These are phyloP conservation scores for Porphyrio hochstetteri DNA, from an alignment of 2,113 vertebrate species.

Conservation along the genomic window DNA sequence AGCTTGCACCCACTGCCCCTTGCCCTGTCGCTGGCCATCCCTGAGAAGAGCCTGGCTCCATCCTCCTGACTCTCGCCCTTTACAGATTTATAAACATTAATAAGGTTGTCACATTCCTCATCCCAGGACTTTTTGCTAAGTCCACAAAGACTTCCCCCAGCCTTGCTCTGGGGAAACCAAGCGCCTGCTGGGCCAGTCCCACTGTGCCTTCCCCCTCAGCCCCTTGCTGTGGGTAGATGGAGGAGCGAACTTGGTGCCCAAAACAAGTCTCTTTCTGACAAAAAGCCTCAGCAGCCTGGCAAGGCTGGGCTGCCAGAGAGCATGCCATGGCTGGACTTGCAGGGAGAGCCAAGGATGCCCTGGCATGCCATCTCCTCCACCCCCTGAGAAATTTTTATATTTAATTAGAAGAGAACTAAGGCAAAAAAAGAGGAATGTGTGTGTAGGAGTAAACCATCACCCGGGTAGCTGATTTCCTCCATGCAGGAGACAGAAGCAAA, in stretches of 20 bases:
- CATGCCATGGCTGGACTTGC: not conserved
- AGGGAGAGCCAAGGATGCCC: not conserved
- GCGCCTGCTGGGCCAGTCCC: not conserved
- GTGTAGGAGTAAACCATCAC: not conserved
- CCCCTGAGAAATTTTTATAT: not conserved
- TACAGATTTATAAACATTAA: too few relatives aligned
- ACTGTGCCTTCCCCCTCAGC: not conserved
- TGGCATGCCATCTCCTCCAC: not conserved
- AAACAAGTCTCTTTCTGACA: not conserved
- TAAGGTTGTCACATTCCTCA: not conserved
- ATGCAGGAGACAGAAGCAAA: conserved; percentile 28
- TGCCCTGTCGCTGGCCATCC: too few relatives aligned
- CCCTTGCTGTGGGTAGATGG: not conserved
- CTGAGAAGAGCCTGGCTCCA: too few relatives aligned
- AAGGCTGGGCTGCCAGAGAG: not conserved
- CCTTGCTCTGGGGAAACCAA: not conserved
- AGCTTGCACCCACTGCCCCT: too few relatives aligned
- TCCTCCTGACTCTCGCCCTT: too few relatives aligned
- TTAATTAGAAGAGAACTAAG: conserved; percentile 38
- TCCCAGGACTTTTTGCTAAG: not conserved
- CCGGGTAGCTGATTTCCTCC: not conserved
- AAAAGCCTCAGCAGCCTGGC: not conserved
- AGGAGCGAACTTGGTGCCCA: not conserved
- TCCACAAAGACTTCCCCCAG: not conserved
- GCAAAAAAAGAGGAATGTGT: not conserved